Evolutionary conservation across 2,113 vertebrate genomes (phyloP), one percentile per base, ranked within the genome.

Genomic region (Nyctereutes procyonoides): DNA sequence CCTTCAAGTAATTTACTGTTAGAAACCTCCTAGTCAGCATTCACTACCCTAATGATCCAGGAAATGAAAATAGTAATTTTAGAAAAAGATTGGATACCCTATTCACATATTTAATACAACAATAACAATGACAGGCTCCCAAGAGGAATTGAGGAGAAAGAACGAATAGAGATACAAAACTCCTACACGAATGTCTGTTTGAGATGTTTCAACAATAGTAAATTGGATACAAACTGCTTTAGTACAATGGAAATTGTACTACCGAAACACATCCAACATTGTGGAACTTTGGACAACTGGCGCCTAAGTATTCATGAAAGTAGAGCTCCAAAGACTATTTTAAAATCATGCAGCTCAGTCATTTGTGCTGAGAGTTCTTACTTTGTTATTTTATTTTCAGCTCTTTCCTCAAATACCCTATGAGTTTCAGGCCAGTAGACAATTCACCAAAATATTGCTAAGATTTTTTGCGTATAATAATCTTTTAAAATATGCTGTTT

Each of bases 51-150:
- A 74, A 96, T 63, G 48, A 28, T 62, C 58, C n/a, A 88, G 19
- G 28, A 88, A 88, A 60, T 43, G 11, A 86, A 91, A 93, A 71
- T 17, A 85, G 2, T 60, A n/a, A 88, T 79, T 93, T 94, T 55
- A 76, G 26, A 86, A 56, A 91, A 60, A 65, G 20, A n/a, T 0
- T 65, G 55, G 11, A 55, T 6, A 48, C 6, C 3, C 20, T 73
- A 32, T 93, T 76, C 32, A 53, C 16, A 15, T 94, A 87, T 56
- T 93, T 86, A 90, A 56, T 89, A 84, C 7, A 81, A 24, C 2
- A 28, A 8, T 1, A 79, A 77, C n/a, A 87, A 83, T 20, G 67
- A 63, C 32, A 58, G n/a, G 3, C 26, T 88, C 85, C 88, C 51
- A 51, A 35, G 51, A 60, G 67, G 14, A 79, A 51, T 85, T 89